A percentile compares a stretch with the other conserved stretches of the same genome.
Evolutionary conservation across 2,113 vertebrate species (phyloP).

Genomic region (Aptenodytes forsteri): DNA sequence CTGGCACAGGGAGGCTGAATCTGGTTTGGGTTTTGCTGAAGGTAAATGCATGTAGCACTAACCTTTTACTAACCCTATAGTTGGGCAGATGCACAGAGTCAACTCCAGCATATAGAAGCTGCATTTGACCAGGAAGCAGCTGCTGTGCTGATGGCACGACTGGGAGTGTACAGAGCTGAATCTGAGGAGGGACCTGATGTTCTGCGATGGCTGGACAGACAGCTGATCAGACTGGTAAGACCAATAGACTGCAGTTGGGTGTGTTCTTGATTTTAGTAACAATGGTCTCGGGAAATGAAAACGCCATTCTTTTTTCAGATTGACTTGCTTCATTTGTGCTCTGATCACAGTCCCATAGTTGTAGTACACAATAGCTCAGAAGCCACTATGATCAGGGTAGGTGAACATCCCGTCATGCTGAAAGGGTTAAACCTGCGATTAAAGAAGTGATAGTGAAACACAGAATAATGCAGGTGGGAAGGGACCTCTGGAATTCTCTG

Average conservation of each 20-base stretch:
- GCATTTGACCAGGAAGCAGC: conserved; percentile 96
- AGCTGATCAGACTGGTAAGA: conserved; percentile 94
- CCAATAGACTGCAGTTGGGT: not conserved
- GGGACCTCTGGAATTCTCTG: not conserved
- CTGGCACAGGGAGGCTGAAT: not conserved
- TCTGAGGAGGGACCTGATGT: conserved; percentile 96
- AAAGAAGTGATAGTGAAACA: not conserved
- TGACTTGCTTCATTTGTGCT: not conserved
- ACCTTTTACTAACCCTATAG: conserved; percentile 67
- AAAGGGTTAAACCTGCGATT: not conserved
- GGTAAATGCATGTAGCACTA: not conserved
- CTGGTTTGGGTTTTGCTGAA: not conserved
- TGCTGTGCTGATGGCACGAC: conserved; percentile 92
- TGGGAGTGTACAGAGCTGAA: conserved; percentile 92
- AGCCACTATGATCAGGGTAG: not conserved
- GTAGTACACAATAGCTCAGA: not conserved
- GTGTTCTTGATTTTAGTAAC: not conserved
- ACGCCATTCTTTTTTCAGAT: not conserved
- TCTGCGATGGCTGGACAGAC: conserved; percentile 95
- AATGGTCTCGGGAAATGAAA: not conserved
- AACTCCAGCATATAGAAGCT: conserved; percentile 94
- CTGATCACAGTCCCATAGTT: not conserved
- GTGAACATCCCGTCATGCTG: not conserved
- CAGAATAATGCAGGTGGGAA: not conserved
- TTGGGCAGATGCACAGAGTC: conserved; percentile 95